phyloP scores from a whole-genome alignment of 1,140 invertebrate genomes.

The Zeugodacus cucurbitae region DNA sequence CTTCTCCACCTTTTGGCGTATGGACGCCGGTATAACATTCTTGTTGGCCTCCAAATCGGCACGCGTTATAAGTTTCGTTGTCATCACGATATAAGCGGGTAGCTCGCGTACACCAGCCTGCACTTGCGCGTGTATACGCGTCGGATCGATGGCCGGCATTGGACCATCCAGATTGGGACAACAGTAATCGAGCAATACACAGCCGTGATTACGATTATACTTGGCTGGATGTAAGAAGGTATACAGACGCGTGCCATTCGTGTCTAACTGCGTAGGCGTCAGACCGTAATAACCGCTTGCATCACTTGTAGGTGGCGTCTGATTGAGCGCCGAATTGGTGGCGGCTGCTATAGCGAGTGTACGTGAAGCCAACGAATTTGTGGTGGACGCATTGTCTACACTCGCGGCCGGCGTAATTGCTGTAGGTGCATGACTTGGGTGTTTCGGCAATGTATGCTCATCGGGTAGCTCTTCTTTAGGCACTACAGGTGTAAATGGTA shows the following conservation, averaged over 20 bases:
- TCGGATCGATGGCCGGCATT: conserved; percentile 46
- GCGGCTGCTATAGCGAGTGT: not conserved
- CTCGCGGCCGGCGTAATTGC: not conserved
- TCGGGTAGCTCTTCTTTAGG: conserved; percentile 31
- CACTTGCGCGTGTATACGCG: conserved; percentile 42
- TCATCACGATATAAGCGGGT: conserved; percentile 43
- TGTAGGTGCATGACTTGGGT: not conserved
- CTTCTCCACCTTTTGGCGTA: conserved; percentile 41
- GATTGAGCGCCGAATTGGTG: not conserved
- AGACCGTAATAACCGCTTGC: conserved; percentile 31
- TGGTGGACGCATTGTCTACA: not conserved
- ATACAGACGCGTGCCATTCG: conserved; percentile 43
- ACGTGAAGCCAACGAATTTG: not conserved
- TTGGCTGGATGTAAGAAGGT: conserved; percentile 45
- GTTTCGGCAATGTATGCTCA: not conserved
- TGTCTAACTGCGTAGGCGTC: conserved; percentile 16
- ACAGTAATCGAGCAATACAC: conserved; percentile 44
- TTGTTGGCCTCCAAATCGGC: conserved; percentile 43
- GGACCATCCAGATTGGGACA: conserved; percentile 46
- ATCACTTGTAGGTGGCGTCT: not conserved
- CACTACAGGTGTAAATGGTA: not conserved
- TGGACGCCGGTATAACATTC: conserved; percentile 40
- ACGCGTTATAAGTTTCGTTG: conserved; percentile 42
- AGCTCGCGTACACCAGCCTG: conserved; percentile 41
- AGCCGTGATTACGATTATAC: conserved; percentile 44